These are phyloP conservation scores for Menidia beryllina DNA, from an alignment of 2,113 vertebrate genomes.

Conservation along the genomic window DNA sequence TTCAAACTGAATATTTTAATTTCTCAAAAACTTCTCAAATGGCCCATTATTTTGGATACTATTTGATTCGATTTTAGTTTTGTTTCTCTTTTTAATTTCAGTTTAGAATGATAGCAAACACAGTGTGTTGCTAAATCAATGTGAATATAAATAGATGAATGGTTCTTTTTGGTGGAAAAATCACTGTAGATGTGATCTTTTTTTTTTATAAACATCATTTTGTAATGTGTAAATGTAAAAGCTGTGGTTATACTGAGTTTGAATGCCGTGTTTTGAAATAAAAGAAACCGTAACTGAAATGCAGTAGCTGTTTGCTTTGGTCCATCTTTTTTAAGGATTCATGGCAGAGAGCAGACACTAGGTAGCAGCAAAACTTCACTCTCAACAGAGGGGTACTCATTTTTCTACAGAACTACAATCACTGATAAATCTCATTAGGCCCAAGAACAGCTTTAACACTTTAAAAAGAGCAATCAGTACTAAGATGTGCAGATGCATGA, in stretches of 20 bases:
- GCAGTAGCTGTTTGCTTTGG: neutral
- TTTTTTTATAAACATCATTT: constrained; percentile 67
- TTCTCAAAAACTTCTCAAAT: constrained; percentile 24
- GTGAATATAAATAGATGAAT: constrained; percentile 79
- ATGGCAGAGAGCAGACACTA: constrained; percentile 49
- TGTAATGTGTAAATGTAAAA: constrained; percentile 91
- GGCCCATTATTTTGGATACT: constrained; percentile 45
- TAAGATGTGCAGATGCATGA: too few relatives aligned
- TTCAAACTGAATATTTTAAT: constrained; percentile 41
- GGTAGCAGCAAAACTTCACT: constrained; percentile 56
- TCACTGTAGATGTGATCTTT: constrained; percentile 66
- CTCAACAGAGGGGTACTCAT: neutral
- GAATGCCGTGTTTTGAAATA: constrained; percentile 96
- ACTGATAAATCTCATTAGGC: too few relatives aligned
- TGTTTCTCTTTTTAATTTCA: constrained; percentile 5
- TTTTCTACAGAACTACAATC: neutral
- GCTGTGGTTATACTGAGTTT: constrained; percentile 94
- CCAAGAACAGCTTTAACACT: too few relatives aligned
- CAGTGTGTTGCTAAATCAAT: constrained; percentile 71
- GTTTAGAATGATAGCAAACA: constrained; percentile 61
- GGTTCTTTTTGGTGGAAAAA: constrained; percentile 55
- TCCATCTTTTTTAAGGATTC: neutral
- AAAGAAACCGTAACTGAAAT: constrained; percentile 77
- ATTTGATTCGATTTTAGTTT: constrained; percentile 41
- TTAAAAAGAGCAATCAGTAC: too few relatives aligned